A percentile compares a stretch with the other conserved stretches of the same genome.
Conservation (phyloP, 2,888 invertebrate genomes). For the Heliconius aoede region DNA sequence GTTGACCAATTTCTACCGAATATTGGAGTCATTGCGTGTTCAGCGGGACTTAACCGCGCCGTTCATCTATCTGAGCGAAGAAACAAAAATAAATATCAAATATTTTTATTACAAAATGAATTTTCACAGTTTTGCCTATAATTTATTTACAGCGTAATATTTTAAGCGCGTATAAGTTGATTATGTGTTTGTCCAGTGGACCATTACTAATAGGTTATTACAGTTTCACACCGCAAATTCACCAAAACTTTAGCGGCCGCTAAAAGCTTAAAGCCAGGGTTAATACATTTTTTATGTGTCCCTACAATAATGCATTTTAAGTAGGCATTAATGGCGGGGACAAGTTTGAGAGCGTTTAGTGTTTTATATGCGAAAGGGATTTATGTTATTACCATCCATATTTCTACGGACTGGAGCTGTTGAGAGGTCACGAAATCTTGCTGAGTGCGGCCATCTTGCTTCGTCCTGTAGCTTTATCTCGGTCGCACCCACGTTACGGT, state of each 20-base stretch:
- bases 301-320: slow-evolving; percentile 32
- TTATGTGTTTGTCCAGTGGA: slow-evolving; percentile 46
- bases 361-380: slow-evolving; percentile 84
- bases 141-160: slow-evolving; percentile 36
- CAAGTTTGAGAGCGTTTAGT: slow-evolving; percentile 81
- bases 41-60: background rate
- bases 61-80: background rate
- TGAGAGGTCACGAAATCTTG: slow-evolving; percentile 83
- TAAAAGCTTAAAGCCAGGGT: slow-evolving; percentile 42
- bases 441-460: slow-evolving; percentile 63
- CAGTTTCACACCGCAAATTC: slow-evolving; percentile 48
- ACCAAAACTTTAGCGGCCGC: slow-evolving; percentile 44
- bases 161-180: slow-evolving; percentile 44
- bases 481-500: slow-evolving; percentile 65
- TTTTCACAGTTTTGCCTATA: background rate
- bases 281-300: slow-evolving; percentile 35
- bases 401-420: slow-evolving; percentile 81
- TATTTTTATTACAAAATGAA: background rate
- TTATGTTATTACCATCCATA: slow-evolving; percentile 84
- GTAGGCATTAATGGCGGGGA: slow-evolving; percentile 54
- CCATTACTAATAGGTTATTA: slow-evolving; percentile 48
- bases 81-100: background rate
- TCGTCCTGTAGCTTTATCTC: slow-evolving; percentile 60
- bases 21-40: too few species aligned
- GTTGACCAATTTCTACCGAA: too few species aligned